Evolutionary conservation across 2,797 vertebrate species (phyloP).

Genomic region (Merluccius polli): DNA sequence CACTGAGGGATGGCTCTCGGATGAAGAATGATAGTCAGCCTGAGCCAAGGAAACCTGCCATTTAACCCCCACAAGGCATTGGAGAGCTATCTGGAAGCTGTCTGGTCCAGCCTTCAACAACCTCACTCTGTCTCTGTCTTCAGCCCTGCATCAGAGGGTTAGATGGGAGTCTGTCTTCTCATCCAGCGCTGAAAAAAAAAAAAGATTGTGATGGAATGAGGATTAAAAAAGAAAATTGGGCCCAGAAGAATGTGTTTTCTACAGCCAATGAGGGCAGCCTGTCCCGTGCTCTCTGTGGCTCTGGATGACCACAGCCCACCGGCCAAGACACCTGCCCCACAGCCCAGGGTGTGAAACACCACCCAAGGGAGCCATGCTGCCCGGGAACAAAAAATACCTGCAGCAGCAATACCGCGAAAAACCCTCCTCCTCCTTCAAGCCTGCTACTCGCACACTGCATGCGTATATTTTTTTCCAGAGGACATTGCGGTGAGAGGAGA

Average conservation of each 20-base stretch:
- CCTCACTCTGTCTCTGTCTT: constrained; percentile 48
- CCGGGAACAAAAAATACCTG: background rate
- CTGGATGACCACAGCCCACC: constrained; percentile 60
- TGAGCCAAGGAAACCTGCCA: constrained; percentile 56
- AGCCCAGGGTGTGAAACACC: background rate
- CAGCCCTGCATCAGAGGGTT: constrained; percentile 41
- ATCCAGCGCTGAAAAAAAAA: background rate
- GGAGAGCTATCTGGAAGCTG: constrained; percentile 48
- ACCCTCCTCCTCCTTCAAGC: constrained; percentile 21
- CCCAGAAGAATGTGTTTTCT: background rate
- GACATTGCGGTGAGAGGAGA: constrained; percentile 32
- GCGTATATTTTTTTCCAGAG: constrained; percentile 40
- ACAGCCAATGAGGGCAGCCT: constrained; percentile 49
- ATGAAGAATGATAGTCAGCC: constrained; percentile 58
- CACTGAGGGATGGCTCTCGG: constrained; percentile 50
- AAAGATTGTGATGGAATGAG: background rate
- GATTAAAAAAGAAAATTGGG: background rate
- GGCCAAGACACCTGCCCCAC: constrained; percentile 39
- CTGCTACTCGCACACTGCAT: constrained; percentile 50
- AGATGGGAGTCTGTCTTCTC: constrained; percentile 12
- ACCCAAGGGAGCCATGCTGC: background rate
- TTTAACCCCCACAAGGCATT: constrained; percentile 59
- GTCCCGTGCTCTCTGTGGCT: constrained; percentile 63
- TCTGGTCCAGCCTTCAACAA: constrained; percentile 29
- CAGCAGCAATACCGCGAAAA: background rate